A percentile compares a stretch with the other conserved stretches of the same genome.
phyloP scores from a whole-genome alignment of 2,113 vertebrate species.

The Riparia riparia region DNA sequence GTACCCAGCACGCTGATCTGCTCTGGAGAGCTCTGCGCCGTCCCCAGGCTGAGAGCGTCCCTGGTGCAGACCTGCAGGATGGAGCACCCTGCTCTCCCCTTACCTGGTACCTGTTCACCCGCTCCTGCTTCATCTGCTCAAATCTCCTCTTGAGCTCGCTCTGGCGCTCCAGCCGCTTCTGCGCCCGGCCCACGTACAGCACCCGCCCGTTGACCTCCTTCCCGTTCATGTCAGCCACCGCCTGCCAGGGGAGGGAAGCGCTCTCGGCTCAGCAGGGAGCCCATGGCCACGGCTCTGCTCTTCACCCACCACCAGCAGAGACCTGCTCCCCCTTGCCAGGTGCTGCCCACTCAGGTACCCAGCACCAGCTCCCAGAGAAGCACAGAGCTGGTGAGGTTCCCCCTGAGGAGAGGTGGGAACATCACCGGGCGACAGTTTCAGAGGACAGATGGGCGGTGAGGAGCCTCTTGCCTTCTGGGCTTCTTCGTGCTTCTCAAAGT shows the following conservation, averaged over 20 bases:
- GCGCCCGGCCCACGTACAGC: slow-evolving; percentile 91
- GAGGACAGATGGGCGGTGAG: background rate
- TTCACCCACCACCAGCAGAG: background rate
- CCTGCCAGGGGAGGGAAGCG: slow-evolving; percentile 68
- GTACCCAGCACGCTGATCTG: background rate
- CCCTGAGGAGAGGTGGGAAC: background rate
- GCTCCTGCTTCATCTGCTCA: slow-evolving; percentile 93
- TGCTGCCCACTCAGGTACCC: background rate
- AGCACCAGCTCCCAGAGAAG: background rate
- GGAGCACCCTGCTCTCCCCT: background rate
- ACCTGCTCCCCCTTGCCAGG: background rate
- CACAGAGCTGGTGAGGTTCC: fast-evolving
- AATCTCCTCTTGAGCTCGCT: slow-evolving; percentile 91
- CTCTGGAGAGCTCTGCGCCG: background rate
- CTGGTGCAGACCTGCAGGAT: fast-evolving
- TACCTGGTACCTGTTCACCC: slow-evolving; percentile 93
- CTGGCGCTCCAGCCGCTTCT: slow-evolving; percentile 93
- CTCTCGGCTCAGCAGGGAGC: background rate
- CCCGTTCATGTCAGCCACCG: slow-evolving; percentile 92
- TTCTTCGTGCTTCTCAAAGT: slow-evolving; percentile 92
- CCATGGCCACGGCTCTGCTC: background rate
- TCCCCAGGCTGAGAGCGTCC: fast-evolving
- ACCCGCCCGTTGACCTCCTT: slow-evolving; percentile 88
- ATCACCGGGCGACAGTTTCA: background rate
- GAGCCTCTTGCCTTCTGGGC: slow-evolving; percentile 87